phyloP scores from a whole-genome alignment of 2,797 vertebrate species.

The Phataginus tetradactyla region DNA sequence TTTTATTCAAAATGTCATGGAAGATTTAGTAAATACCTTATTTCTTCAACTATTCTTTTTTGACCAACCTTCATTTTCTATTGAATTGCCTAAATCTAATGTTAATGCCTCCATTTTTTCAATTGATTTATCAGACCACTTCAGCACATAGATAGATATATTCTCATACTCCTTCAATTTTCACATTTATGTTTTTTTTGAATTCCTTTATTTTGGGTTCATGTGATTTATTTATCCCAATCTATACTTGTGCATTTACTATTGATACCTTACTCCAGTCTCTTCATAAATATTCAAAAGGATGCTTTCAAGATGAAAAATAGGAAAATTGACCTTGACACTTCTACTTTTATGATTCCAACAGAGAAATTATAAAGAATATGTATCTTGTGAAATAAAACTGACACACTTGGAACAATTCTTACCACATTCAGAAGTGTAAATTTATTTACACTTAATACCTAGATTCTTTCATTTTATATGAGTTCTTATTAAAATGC shows the following conservation, averaged over 20 bases:
- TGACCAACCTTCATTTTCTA: neutral
- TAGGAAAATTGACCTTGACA: slow-evolving; percentile 64
- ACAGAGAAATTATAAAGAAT: slow-evolving; percentile 23
- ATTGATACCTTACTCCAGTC: slow-evolving; percentile 61
- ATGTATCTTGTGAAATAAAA: slow-evolving; percentile 12
- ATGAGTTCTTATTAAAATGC: neutral
- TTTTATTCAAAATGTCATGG: slow-evolving; percentile 17
- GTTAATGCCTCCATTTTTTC: neutral
- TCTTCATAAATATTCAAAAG: slow-evolving; percentile 68
- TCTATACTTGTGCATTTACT: neutral
- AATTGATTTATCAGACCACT: neutral
- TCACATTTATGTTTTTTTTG: slow-evolving; percentile 40
- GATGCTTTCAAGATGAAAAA: slow-evolving; percentile 65
- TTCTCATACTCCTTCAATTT: slow-evolving; percentile 28
- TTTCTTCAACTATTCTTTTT: slow-evolving; percentile 38
- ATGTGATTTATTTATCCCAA: slow-evolving; percentile 75
- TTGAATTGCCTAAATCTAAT: neutral
- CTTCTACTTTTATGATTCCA: slow-evolving; percentile 52
- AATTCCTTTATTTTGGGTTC: slow-evolving; percentile 53
- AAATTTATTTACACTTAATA: slow-evolving; percentile 28
- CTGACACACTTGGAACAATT: neutral
- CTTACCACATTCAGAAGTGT: neutral
- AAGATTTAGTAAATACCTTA: slow-evolving; percentile 23
- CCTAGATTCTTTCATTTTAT: neutral
- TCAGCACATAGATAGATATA: neutral